Conservation (phyloP, 2,888 invertebrate species). For the Julus scandinavius region DNA sequence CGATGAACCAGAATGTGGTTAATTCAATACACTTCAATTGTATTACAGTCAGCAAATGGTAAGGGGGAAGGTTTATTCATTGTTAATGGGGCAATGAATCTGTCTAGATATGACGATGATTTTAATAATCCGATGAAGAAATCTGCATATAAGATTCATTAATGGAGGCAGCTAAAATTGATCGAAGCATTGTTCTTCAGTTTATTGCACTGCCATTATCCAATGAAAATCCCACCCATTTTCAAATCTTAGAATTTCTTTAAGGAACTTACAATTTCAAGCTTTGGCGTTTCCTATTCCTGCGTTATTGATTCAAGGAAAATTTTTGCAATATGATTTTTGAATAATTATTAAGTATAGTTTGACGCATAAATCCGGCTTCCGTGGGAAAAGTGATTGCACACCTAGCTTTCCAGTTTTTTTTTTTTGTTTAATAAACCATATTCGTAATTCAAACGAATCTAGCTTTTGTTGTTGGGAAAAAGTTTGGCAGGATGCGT, state of each 20-base stretch:
- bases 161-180: neutral
- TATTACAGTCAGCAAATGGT: too few relatives aligned
- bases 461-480: neutral
- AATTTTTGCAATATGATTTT: neutral
- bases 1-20: too few relatives aligned
- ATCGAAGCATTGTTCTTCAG: neutral
- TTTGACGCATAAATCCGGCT: neutral
- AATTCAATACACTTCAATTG: too few relatives aligned
- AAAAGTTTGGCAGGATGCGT: neutral
- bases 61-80: too few relatives aligned
- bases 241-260: neutral
- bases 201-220: neutral
- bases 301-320: neutral
- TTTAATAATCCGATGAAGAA: too few relatives aligned
- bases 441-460: neutral
- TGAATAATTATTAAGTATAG: neutral
- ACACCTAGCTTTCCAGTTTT: neutral
- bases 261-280: neutral
- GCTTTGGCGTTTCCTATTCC: neutral
- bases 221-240: neutral
- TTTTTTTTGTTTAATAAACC: neutral
- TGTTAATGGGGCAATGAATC: too few relatives aligned
- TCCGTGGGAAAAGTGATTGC: neutral
- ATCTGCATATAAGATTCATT: neutral
- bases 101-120: too few relatives aligned